Conservation (phyloP, 30 jellyfish, hydroid and myxozoan species). For the Hydra vulgaris region DNA sequence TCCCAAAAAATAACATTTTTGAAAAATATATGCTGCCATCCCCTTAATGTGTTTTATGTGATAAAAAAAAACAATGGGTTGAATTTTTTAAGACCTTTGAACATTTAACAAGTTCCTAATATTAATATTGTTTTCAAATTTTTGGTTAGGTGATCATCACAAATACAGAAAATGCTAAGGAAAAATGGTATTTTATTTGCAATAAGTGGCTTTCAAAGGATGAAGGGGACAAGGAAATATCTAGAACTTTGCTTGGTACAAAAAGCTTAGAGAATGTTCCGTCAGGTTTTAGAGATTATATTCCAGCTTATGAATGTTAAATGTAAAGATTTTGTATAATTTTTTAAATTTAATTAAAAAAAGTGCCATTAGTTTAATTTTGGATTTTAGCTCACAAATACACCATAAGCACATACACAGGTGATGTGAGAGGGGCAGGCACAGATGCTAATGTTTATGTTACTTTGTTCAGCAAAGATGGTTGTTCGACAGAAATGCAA, state of each 20-base stretch:
- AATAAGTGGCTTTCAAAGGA: slow-evolving; percentile 73
- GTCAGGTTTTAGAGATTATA: slow-evolving; percentile 30
- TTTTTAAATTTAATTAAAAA: no score
- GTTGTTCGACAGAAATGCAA: slow-evolving; percentile 58
- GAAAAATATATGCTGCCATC: no score
- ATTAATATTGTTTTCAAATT: no score
- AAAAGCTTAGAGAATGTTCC: slow-evolving; percentile 70
- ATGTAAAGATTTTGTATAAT: background rate
- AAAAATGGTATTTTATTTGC: slow-evolving; percentile 65
- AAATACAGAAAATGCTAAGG: slow-evolving; percentile 46
- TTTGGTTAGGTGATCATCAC: slow-evolving; percentile 47
- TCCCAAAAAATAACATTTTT: no score
- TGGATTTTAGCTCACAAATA: slow-evolving; percentile 77
- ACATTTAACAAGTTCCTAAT: no score
- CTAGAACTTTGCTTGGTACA: slow-evolving; percentile 59
- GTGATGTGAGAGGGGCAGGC: slow-evolving; percentile 73
- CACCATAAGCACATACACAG: slow-evolving; percentile 57
- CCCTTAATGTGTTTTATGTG: no score
- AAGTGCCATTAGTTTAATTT: background rate
- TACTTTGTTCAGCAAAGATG: slow-evolving; percentile 56
- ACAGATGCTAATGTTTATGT: slow-evolving; percentile 90
- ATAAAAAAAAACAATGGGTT: no score
- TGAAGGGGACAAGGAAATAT: slow-evolving; percentile 55
- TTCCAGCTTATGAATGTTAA: background rate
- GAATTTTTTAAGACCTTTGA: no score